phyloP scores from a whole-genome alignment of 2,113 vertebrate species.

The Pipra filicauda region DNA sequence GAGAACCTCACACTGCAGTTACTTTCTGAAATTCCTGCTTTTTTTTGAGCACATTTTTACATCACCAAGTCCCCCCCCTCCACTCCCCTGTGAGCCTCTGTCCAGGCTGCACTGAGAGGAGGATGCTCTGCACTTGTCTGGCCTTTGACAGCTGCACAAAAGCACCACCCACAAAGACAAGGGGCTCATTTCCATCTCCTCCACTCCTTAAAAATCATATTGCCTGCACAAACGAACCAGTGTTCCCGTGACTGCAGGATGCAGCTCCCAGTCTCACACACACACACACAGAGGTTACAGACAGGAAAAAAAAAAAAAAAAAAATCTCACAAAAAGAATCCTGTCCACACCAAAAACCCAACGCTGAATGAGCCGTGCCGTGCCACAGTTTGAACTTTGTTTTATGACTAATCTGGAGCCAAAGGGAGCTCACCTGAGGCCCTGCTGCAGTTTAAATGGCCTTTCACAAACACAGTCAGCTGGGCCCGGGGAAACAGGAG shows the following conservation, averaged over 20 bases:
- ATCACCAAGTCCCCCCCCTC: neutral
- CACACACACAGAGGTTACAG: neutral
- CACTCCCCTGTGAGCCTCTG: neutral
- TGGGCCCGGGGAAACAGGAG: neutral
- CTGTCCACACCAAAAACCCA: fast-evolving
- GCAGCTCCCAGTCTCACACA: neutral
- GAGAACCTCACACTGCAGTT: neutral
- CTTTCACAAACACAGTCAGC: neutral
- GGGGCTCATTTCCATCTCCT: neutral
- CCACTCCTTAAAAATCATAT: neutral
- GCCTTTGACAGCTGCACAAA: neutral
- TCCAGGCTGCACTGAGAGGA: neutral
- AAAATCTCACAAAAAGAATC: neutral
- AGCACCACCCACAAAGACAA: neutral
- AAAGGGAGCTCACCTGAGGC: constrained; percentile 17
- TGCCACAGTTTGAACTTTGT: neutral
- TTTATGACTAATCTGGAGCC: neutral
- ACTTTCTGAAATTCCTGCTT: neutral
- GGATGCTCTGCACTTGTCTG: neutral
- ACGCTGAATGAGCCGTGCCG: neutral
- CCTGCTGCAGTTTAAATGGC: neutral
- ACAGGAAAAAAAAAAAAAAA: neutral
- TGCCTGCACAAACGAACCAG: neutral
- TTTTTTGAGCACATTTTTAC: neutral
- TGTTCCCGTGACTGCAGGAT: neutral